phyloP scores from a whole-genome alignment of 2,797 vertebrate species.

The Peromyscus attwateri region DNA sequence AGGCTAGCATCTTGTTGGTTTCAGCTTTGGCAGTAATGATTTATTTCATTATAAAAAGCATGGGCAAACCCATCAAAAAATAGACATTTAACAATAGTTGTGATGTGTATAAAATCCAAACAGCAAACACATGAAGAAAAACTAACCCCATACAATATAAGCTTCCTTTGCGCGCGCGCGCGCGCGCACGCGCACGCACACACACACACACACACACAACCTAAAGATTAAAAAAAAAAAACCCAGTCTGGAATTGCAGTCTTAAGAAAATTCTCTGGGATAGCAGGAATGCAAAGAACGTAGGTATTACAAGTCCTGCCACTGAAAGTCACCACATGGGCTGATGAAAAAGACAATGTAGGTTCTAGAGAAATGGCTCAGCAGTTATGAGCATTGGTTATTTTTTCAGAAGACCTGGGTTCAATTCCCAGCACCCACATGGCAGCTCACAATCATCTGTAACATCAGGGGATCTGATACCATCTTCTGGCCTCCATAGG shows the following conservation, averaged over 20 bases:
- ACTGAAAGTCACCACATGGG: not conserved
- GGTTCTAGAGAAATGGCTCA: not conserved
- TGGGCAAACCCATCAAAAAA: constrained; percentile 16
- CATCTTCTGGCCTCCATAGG: not conserved
- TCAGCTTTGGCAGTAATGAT: constrained; percentile 40
- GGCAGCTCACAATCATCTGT: not conserved
- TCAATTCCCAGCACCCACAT: not conserved
- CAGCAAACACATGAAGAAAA: not conserved
- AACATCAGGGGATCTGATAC: not conserved
- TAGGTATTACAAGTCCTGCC: not conserved
- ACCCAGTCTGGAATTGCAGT: not conserved
- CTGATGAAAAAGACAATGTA: not conserved
- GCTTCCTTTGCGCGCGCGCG: not conserved
- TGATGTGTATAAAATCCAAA: not conserved
- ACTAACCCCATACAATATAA: not conserved
- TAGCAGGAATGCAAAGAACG: constrained; percentile 20
- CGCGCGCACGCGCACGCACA: too few relatives aligned
- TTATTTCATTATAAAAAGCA: constrained; percentile 54
- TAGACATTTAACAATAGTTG: not conserved
- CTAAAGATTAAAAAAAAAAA: not conserved
- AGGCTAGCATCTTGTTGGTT: constrained; percentile 2
- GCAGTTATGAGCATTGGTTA: not conserved
- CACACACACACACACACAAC: not conserved
- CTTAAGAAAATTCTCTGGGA: constrained; percentile 22
- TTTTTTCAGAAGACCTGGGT: not conserved